phyloP scores from a whole-genome alignment of 2,113 vertebrate genomes.

The Muntiacus reevesi region DNA sequence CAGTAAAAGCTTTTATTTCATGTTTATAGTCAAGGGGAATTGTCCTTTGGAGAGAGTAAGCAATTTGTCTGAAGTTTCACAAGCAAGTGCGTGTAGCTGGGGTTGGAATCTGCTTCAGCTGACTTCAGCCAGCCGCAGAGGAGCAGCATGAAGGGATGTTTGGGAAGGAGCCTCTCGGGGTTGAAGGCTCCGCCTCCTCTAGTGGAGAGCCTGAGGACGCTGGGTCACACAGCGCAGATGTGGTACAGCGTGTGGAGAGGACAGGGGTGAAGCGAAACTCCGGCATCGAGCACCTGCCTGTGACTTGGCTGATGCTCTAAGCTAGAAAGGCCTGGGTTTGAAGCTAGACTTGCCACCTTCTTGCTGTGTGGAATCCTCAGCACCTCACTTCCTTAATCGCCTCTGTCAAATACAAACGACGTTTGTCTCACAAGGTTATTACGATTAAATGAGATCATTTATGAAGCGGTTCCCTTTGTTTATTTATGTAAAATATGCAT shows the following conservation, averaged over 20 bases:
- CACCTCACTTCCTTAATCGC: background rate
- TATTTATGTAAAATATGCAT: background rate
- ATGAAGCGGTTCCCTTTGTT: too few species aligned
- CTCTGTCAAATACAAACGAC: background rate
- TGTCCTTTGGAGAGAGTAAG: background rate
- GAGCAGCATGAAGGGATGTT: background rate
- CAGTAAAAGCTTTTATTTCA: background rate
- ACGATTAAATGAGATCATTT: background rate
- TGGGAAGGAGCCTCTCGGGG: background rate
- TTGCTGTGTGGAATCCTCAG: background rate
- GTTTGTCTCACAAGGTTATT: background rate
- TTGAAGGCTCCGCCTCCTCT: background rate
- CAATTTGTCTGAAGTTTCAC: background rate
- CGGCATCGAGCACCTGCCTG: background rate
- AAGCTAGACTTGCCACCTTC: background rate
- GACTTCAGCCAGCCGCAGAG: background rate
- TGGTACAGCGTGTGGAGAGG: background rate
- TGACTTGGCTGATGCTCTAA: background rate
- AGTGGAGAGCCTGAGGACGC: background rate
- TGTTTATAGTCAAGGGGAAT: background rate
- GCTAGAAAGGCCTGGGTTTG: background rate
- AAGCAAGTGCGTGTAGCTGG: background rate
- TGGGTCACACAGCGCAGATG: background rate
- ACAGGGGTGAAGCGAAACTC: background rate
- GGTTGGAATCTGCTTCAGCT: background rate